Base-by-base conservation (phyloP, 2,888 invertebrate genomes). In the Yponomeuta cagnagella region DNA sequence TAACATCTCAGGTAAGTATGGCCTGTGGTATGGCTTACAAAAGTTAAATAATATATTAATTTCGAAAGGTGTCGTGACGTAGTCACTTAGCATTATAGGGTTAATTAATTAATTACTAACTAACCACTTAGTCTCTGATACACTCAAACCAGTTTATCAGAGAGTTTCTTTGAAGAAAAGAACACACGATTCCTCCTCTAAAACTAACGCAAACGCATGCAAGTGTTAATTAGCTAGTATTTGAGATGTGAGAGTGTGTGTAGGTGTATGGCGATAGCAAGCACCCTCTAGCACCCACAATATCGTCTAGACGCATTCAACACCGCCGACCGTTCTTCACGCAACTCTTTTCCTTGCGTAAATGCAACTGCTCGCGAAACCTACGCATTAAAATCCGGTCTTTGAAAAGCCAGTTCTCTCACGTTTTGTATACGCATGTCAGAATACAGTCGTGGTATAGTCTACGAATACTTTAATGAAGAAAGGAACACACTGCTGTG, bases 301-400 rank as follows among this genome's bases (percentile, higher is more conserved):
- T 83, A 76, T 75, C 76, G 85, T 86, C 85, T 86, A 85, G 86
- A 86, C 86, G 78, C 78, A 83, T 84, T 84, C 82, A 83, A 58
- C 15, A 15, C 52, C 52, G 15, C 73, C 74, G 71, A 63, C 64
- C 30, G 23, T 48, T 12, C 52, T 63, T 69, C 30, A 69, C 15
- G 58, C 69, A 58, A 69, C 69, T 31, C 68, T 68, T 52, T 68
- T 23, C 68, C 37, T 48, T 69, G 68, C 68, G 68, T 68, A 48
- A 68, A 48, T 68, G 48, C 43, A 23, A 68, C 37, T 43, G 37
- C 65, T 65, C 30, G 23, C 30, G 63, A 65, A 65, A 31, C 30
- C 10, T 33, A 65, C 31, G 30, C 33, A 33, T 31, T 33, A 30
- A 58, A 58, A 58, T 58, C 1, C 15, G 52, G 15, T 15, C 52